Percentiles rank a stretch among this genome's conserved stretches.
Conservation (phyloP, 2,113 vertebrate species). For the Epinephelus lanceolatus region DNA sequence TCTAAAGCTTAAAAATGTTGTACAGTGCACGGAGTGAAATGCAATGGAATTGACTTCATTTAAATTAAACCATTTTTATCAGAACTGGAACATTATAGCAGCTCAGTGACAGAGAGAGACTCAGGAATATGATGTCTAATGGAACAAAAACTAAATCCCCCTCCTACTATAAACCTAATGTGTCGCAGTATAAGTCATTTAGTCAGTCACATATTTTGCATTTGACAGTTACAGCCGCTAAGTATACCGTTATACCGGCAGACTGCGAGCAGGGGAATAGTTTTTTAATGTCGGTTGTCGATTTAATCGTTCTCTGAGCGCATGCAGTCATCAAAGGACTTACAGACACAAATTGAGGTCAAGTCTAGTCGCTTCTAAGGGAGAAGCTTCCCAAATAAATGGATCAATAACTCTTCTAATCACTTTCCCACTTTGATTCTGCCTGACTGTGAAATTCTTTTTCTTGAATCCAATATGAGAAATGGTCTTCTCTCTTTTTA, state of each 20-base stretch:
- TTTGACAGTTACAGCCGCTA: slow-evolving; percentile 16
- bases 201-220: slow-evolving; percentile 26
- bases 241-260: slow-evolving; percentile 15
- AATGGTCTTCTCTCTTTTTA: neutral
- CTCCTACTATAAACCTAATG: slow-evolving; percentile 22
- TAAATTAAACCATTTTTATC: slow-evolving; percentile 19
- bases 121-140: too few species aligned
- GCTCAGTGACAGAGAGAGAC: neutral
- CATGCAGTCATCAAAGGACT: slow-evolving; percentile 32
- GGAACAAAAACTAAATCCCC: slow-evolving; percentile 16
- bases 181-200: slow-evolving; percentile 20
- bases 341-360: slow-evolving; percentile 55
- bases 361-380: slow-evolving; percentile 55
- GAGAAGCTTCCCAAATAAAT: slow-evolving; percentile 62
- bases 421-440: slow-evolving; percentile 55
- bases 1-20: neutral
- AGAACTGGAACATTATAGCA: slow-evolving; percentile 9
- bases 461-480: slow-evolving; percentile 50
- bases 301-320: slow-evolving; percentile 40
- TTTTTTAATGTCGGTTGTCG: slow-evolving; percentile 44
- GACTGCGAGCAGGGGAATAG: slow-evolving; percentile 15
- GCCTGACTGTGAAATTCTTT: slow-evolving; percentile 22
- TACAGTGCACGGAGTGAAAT: neutral
- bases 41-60: slow-evolving; percentile 5
- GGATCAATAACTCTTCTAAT: slow-evolving; percentile 68